Percentiles rank a stretch among this genome's conserved stretches.
Evolutionary conservation across 2,113 vertebrate species (phyloP).

Genomic region (Bos indicus): DNA sequence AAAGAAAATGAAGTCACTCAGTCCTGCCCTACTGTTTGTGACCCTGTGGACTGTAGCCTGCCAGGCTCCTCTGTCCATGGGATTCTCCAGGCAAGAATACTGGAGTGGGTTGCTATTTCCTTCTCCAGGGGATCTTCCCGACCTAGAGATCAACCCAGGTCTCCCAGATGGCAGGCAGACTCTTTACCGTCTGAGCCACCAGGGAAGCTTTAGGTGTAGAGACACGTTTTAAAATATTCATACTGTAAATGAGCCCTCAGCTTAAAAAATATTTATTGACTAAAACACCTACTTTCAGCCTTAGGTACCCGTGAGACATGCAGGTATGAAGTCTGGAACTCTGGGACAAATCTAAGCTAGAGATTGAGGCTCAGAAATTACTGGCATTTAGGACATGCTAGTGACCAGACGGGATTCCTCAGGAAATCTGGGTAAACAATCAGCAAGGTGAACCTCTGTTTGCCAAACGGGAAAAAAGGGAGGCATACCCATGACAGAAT

Average conservation of each 20-base stretch:
- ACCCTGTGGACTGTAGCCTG: neutral
- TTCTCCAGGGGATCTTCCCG: neutral
- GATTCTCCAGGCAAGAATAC: neutral
- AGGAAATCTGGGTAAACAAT: neutral
- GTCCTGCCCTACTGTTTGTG: neutral
- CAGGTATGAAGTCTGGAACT: neutral
- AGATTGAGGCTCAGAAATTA: neutral
- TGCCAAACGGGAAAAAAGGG: neutral
- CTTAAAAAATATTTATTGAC: neutral
- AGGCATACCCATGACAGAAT: neutral
- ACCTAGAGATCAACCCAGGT: neutral
- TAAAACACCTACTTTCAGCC: neutral
- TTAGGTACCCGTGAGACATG: neutral
- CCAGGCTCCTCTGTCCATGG: neutral
- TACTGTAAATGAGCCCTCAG: neutral
- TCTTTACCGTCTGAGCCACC: neutral
- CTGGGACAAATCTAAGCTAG: neutral
- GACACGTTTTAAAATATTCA: neutral
- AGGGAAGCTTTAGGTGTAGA: neutral
- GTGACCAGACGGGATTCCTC: neutral
- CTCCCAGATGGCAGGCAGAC: neutral
- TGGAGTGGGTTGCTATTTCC: neutral
- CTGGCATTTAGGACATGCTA: neutral
- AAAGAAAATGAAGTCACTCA: neutral
- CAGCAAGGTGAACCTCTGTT: neutral